Percentiles rank a stretch among this genome's conserved stretches.
These are phyloP conservation scores for Eupithecia insigniata DNA, from an alignment of 2,888 invertebrate species.

Conservation along the genomic window DNA sequence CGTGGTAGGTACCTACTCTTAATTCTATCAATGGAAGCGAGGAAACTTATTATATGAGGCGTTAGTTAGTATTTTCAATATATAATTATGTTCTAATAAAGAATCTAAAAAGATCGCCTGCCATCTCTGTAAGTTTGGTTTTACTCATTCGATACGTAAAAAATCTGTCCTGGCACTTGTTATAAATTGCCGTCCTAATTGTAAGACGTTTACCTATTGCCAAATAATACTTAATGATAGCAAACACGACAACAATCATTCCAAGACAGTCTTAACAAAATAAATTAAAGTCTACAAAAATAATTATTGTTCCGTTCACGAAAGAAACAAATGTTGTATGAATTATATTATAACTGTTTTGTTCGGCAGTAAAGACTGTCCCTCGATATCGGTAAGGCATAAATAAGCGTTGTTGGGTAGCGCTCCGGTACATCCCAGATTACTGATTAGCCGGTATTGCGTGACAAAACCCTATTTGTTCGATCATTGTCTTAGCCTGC, in stretches of 20 bases:
- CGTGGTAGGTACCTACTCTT: conserved; percentile 45
- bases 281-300: not conserved
- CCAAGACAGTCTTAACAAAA: not conserved
- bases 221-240: not conserved
- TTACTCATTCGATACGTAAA: not conserved
- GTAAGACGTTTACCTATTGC: not conserved
- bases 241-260: not conserved
- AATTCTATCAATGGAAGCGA: conserved; percentile 52
- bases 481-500: conserved; percentile 78
- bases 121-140: not conserved
- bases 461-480: conserved; percentile 83
- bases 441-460: conserved; percentile 75
- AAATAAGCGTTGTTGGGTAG: conserved; percentile 77
- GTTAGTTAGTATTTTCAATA: not conserved
- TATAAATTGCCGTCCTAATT: not conserved
- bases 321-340: conserved; percentile 44
- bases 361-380: conserved; percentile 70
- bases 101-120: not conserved
- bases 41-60: conserved; percentile 34
- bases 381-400: conserved; percentile 73
- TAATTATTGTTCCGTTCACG: conserved; percentile 11
- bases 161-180: not conserved
- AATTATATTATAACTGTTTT: conserved; percentile 59
- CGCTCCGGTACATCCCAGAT: conserved; percentile 73
- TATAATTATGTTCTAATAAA: not conserved